These are phyloP conservation scores for Pseudomyrmex concolor DNA, from an alignment of 1,140 invertebrate genomes.

Conservation along the genomic window DNA sequence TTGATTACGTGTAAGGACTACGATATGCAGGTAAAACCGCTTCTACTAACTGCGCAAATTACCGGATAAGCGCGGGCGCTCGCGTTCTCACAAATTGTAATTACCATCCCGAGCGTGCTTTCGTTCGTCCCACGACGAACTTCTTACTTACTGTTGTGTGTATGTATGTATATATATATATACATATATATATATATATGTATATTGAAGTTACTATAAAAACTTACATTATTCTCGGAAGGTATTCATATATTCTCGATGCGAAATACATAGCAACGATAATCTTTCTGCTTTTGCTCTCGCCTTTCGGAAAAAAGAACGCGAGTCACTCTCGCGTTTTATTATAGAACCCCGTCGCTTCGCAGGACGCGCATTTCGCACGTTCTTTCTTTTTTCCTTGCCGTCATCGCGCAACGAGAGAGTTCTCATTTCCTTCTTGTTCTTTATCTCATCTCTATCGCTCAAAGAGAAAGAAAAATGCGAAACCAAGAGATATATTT, in stretches of 20 bases:
- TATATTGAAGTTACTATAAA: background rate
- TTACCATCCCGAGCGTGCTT: slow-evolving; percentile 14
- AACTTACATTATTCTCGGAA: slow-evolving; percentile 25
- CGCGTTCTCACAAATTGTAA: slow-evolving; percentile 54
- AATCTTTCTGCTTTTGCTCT: slow-evolving; percentile 13
- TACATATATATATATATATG: background rate
- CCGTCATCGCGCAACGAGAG: too few relatives aligned
- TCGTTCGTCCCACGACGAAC: slow-evolving; percentile 1
- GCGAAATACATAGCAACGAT: background rate
- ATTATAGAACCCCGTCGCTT: too few relatives aligned
- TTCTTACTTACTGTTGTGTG: too few relatives aligned
- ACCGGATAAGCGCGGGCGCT: slow-evolving; percentile 45
- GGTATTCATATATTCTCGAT: background rate
- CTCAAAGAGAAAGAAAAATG: too few relatives aligned
- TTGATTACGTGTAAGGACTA: slow-evolving; percentile 51
- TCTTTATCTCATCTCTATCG: too few relatives aligned
- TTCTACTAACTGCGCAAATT: slow-evolving; percentile 40
- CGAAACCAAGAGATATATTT: too few relatives aligned
- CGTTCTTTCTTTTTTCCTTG: too few relatives aligned
- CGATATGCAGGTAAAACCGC: slow-evolving; percentile 36
- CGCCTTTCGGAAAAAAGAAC: background rate
- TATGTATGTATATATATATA: too few relatives aligned
- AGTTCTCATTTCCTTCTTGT: too few relatives aligned
- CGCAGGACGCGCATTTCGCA: too few relatives aligned
- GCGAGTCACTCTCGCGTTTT: background rate